These are phyloP conservation scores for Eupithecia insigniata DNA, from an alignment of 2,888 invertebrate genomes.

Conservation along the genomic window DNA sequence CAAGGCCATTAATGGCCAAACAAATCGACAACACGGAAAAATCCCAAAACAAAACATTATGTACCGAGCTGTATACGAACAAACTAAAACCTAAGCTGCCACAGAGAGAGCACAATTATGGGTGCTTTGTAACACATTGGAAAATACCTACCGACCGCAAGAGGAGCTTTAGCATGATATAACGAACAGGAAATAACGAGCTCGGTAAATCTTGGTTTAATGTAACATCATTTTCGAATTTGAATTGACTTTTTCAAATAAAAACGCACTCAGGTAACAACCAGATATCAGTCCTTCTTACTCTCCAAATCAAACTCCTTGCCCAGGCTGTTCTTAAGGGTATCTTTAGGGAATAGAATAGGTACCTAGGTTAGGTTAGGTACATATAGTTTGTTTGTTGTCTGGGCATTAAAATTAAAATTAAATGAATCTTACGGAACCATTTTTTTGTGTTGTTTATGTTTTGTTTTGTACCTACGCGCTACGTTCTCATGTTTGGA, in stretches of 20 bases:
- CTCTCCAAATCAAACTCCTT: background rate
- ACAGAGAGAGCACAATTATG: constrained; percentile 31
- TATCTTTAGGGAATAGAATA: no score
- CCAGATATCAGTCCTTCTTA: background rate
- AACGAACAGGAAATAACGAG: constrained; percentile 25
- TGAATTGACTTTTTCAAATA: constrained; percentile 12
- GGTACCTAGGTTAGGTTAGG: no score
- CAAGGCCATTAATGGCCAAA: background rate
- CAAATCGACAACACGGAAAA: background rate
- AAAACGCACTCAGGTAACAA: background rate
- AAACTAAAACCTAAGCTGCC: constrained; percentile 27
- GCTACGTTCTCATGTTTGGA: no score
- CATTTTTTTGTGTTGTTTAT: no score
- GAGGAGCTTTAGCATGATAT: constrained; percentile 31
- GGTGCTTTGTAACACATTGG: constrained; percentile 36
- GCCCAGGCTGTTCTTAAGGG: background rate
- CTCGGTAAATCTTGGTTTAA: constrained; percentile 33
- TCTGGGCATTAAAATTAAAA: no score
- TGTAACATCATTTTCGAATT: constrained; percentile 27
- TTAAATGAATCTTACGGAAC: no score
- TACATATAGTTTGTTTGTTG: no score
- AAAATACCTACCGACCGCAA: constrained; percentile 33
- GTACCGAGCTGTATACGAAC: background rate
- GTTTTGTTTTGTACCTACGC: no score
- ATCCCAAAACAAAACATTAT: constrained; percentile 1